phyloP scores from a whole-genome alignment of 2,797 vertebrate species.

The Cossypha heuglini region DNA sequence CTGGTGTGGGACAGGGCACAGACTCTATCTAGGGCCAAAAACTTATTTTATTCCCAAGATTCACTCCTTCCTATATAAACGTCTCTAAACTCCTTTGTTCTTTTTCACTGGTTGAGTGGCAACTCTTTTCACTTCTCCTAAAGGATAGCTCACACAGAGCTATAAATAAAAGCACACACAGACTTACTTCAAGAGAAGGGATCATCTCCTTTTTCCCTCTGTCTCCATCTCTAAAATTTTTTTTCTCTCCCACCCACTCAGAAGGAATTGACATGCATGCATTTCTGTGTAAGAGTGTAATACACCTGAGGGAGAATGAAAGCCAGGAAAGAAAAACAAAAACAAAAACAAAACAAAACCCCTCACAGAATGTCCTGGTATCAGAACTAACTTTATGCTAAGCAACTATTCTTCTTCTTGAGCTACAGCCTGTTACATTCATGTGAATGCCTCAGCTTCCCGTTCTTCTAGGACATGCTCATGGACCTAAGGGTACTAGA shows the following conservation, averaged over 20 bases:
- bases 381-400: neutral
- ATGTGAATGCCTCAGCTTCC: neutral
- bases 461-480: neutral
- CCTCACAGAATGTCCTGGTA: neutral
- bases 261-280: neutral
- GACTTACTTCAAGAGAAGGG: neutral
- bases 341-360: too few relatives aligned
- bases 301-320: neutral
- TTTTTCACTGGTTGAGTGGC: neutral
- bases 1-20: rapidly evolving
- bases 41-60: neutral
- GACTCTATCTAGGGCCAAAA: neutral
- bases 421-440: neutral
- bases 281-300: neutral
- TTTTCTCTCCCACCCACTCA: neutral
- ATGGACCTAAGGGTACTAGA: neutral
- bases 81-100: neutral
- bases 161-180: neutral
- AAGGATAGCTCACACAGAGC: neutral
- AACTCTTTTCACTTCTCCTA: neutral
- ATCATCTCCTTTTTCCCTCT: neutral
- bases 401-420: neutral
- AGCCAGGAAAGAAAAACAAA: neutral
- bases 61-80: neutral
- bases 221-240: neutral